A percentile compares a stretch with the other conserved stretches of the same genome.
phyloP scores from a whole-genome alignment of 2,797 vertebrate species.

The Periophthalmus magnuspinnatus region DNA sequence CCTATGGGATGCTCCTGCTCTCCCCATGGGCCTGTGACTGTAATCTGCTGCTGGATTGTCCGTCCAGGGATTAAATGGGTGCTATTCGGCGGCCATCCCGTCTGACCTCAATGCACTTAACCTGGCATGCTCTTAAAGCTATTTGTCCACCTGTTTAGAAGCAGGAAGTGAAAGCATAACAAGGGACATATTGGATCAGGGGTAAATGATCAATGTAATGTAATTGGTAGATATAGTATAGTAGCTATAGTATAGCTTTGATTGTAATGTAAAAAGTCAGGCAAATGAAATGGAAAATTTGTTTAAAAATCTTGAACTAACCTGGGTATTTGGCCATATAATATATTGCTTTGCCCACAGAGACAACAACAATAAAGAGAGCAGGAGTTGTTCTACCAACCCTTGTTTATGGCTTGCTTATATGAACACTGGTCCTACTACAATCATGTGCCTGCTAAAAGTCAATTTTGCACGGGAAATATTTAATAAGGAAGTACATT shows the following conservation, averaged over 20 bases:
- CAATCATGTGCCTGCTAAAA: no score
- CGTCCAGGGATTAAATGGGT: slow-evolving; percentile 63
- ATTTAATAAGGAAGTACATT: background rate
- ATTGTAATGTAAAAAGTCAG: no score
- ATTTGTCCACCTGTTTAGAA: slow-evolving; percentile 41
- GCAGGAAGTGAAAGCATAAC: slow-evolving; percentile 2
- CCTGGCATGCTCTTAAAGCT: slow-evolving; percentile 36
- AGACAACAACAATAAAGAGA: no score
- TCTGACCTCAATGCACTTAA: slow-evolving; percentile 63
- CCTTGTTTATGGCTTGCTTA: no score
- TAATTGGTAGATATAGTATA: background rate
- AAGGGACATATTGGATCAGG: background rate
- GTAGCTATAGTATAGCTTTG: background rate
- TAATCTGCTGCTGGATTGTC: slow-evolving; percentile 66
- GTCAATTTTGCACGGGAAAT: background rate
- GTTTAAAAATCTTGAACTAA: no score
- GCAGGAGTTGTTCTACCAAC: no score
- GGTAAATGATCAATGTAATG: background rate
- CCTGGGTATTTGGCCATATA: no score
- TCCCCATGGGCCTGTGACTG: slow-evolving; percentile 39
- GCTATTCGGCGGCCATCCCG: slow-evolving; percentile 48
- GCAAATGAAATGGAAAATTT: no score
- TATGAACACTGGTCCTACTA: no score
- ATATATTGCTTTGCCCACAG: no score
- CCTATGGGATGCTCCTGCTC: slow-evolving; percentile 54